A percentile compares a stretch with the other conserved stretches of the same genome.
phyloP scores from a whole-genome alignment of 2,888 invertebrate genomes.

The Caenorhabditis uteleia region DNA sequence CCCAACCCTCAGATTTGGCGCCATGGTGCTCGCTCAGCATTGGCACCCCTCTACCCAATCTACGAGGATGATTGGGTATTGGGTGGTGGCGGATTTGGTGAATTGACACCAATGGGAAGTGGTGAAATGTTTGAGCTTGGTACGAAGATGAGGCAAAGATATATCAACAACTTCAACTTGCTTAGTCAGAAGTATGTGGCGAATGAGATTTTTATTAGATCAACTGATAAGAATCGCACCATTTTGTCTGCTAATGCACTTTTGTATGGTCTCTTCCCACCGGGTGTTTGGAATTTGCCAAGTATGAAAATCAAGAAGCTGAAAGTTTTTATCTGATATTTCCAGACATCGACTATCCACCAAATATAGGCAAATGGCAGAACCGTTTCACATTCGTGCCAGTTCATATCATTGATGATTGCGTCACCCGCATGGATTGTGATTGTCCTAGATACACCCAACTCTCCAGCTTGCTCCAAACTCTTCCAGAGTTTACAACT shows the following conservation, averaged over 20 bases:
- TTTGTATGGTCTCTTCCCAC: conserved; percentile 39
- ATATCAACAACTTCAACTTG: too few relatives aligned
- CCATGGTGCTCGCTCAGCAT: conserved; percentile 21
- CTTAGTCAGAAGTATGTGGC: too few relatives aligned
- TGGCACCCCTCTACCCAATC: conserved; percentile 17
- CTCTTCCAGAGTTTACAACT: too few relatives aligned
- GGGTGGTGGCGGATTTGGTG: conserved; percentile 36
- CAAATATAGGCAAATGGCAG: conserved; percentile 20
- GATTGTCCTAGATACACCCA: conserved; percentile 21
- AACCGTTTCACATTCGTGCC: conserved; percentile 29
- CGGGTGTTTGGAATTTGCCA: too few relatives aligned
- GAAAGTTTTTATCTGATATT: neutral
- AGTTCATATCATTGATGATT: conserved; percentile 16
- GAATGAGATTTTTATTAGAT: conserved; percentile 76
- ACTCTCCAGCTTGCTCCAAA: neutral
- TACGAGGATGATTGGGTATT: conserved; percentile 28
- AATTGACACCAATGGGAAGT: conserved; percentile 23
- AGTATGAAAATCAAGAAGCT: too few relatives aligned
- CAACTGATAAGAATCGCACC: conserved; percentile 87
- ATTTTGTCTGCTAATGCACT: conserved; percentile 73
- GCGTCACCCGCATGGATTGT: conserved; percentile 17
- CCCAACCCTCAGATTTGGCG: conserved; percentile 42
- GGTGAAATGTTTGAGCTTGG: conserved; percentile 29
- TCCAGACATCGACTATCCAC: conserved; percentile 27
- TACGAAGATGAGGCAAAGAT: conserved; percentile 12